These are phyloP conservation scores for Pristis pectinata DNA, from an alignment of 2,797 vertebrate species.

Conservation along the genomic window DNA sequence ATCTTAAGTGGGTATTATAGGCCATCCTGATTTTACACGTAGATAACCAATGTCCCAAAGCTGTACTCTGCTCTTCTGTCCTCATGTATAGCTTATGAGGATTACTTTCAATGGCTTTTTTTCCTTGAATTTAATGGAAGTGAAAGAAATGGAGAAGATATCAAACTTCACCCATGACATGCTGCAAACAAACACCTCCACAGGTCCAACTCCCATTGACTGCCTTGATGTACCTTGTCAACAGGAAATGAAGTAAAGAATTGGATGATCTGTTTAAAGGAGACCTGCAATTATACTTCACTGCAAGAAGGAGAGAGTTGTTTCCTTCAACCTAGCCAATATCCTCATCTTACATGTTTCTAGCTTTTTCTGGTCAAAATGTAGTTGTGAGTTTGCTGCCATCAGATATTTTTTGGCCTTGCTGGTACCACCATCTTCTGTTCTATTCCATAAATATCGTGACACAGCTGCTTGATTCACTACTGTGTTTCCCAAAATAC, in stretches of 20 bases:
- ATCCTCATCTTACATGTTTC: background rate
- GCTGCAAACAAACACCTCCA: background rate
- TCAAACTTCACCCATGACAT: background rate
- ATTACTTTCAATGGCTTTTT: background rate
- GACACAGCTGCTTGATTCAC: background rate
- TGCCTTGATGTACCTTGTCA: background rate
- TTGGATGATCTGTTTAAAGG: background rate
- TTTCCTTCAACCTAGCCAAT: background rate
- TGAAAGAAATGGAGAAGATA: background rate
- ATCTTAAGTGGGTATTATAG: background rate
- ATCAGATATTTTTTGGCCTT: background rate
- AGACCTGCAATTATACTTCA: background rate
- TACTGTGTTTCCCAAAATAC: background rate
- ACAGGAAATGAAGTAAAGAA: background rate
- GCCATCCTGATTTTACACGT: background rate
- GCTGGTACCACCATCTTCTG: background rate
- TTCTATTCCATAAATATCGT: background rate
- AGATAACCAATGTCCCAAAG: background rate
- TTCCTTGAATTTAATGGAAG: background rate
- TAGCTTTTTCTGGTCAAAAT: background rate
- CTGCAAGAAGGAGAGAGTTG: background rate
- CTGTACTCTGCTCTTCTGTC: background rate
- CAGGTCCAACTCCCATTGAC: background rate
- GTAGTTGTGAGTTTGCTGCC: background rate
- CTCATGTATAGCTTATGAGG: background rate